Base-by-base conservation (phyloP, 1,140 invertebrate genomes). In the Asbolus verrucosus region DNA sequence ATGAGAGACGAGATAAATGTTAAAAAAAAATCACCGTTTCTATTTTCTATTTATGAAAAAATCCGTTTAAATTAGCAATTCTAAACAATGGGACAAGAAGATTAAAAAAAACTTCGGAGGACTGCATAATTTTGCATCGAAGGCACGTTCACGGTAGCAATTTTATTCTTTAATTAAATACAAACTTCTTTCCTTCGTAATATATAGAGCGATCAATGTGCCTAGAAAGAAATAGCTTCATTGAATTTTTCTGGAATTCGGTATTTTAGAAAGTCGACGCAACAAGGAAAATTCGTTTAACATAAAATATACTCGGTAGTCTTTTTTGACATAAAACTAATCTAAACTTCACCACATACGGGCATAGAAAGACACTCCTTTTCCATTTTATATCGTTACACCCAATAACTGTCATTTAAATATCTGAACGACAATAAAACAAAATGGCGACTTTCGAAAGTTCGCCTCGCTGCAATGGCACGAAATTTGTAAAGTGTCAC, bases 341-440 rank as follows among this genome's bases (percentile, higher is more conserved):
- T 66, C 63, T 66, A 66, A 66, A 66, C 63, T 66, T 66, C 63
- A 66, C 63, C 39, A 16, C 63, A 66, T 27, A 46, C 8, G 63
- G 63, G 9, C 27, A n/a, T n/a, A 19, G 30, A 2, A 46, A 66
- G 63, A 66, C 63, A 50, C 43, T 16, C 61, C 63, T 66, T 66
- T 66, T 46, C 41, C 43, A 46, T 15, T 66, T 50, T 50, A 46
- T 50, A 31, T 66, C 43, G 63, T 50, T 66, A 66, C 36, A 66
- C 21, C 63, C 39, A 66, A 66, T 66, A 66, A 66, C 39, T 66
- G 63, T 66, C 63, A 66, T 66, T 66, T 66, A 66, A 66, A 66
- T 66, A 66, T 66, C 63, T 15, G 43, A 14, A 50, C 63, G 63
- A 50, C 63, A 66, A 66, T 66, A 66, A 66, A 66, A 66, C 41